These are phyloP conservation scores for Trichonephila clavata DNA, from an alignment of 1,140 invertebrate genomes.

Conservation along the genomic window DNA sequence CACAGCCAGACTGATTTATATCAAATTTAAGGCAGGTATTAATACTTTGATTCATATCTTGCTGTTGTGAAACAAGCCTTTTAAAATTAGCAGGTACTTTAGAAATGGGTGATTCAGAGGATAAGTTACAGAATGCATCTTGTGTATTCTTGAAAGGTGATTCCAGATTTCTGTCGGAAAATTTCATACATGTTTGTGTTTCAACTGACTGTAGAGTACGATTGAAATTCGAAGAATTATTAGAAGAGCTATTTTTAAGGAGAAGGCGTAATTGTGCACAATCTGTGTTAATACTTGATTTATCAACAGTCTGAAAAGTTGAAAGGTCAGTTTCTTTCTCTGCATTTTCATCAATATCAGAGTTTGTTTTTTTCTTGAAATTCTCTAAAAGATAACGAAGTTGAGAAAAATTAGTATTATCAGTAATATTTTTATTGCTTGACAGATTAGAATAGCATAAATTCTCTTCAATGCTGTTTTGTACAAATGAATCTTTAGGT, in stretches of 20 bases:
- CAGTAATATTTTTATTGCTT: background rate
- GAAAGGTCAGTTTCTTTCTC: background rate
- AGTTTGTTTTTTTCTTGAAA: background rate
- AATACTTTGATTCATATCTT: background rate
- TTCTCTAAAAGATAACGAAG: conserved; percentile 67
- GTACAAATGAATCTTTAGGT: background rate
- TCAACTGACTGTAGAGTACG: background rate
- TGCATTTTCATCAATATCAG: background rate
- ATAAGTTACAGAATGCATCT: background rate
- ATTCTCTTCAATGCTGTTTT: background rate
- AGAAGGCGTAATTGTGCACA: background rate
- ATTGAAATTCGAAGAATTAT: background rate
- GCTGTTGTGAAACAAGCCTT: background rate
- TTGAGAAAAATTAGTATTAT: conserved; percentile 58
- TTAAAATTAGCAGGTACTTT: background rate
- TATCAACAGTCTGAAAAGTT: conserved; percentile 1
- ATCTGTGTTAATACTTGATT: background rate
- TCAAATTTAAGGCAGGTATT: conserved; percentile 66
- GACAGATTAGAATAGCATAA: background rate
- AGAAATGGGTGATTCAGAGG: background rate
- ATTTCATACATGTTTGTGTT: background rate
- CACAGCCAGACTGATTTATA: conserved; percentile 53
- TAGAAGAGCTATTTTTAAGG: background rate
- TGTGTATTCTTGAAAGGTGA: background rate
- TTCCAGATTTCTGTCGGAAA: background rate